Evolutionary conservation across 2,797 vertebrate genomes (phyloP).

Genomic region (Ciconia nigra): DNA sequence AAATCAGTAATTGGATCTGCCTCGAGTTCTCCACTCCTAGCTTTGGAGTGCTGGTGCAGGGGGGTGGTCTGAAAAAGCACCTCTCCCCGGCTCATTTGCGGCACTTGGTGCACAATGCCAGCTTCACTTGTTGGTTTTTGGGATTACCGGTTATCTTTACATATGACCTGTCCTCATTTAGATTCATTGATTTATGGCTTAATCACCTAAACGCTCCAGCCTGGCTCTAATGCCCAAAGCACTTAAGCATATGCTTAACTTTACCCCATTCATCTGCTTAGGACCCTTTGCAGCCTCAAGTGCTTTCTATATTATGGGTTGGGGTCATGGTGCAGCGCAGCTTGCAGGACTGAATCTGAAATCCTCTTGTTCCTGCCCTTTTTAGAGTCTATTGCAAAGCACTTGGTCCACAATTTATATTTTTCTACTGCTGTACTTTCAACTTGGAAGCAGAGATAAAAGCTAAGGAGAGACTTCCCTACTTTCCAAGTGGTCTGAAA

Average conservation of each 20-base stretch:
- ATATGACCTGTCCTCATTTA: not conserved
- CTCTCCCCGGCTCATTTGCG: not conserved
- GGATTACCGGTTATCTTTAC: not conserved
- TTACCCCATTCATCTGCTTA: not conserved
- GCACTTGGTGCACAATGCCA: not conserved
- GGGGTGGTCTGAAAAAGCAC: not conserved
- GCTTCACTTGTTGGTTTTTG: not conserved
- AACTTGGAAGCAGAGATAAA: not conserved
- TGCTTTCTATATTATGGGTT: not conserved
- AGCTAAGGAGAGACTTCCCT: not conserved
- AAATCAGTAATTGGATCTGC: not conserved
- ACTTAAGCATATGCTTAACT: slow-evolving; percentile 8
- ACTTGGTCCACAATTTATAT: not conserved
- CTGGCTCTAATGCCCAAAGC: not conserved
- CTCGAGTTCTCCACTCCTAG: not conserved
- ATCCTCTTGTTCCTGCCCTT: not conserved
- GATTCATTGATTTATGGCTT: slow-evolving; percentile 15
- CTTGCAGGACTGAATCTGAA: not conserved
- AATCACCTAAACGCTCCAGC: not conserved
- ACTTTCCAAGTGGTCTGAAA: not conserved
- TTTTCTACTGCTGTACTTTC: not conserved
- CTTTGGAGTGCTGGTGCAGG: not conserved
- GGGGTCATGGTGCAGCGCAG: not conserved
- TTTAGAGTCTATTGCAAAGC: not conserved
- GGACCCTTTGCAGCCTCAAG: slow-evolving; percentile 6